These are phyloP conservation scores for Rhamnusium bicolor DNA, from an alignment of 2,888 invertebrate genomes.

Conservation along the genomic window DNA sequence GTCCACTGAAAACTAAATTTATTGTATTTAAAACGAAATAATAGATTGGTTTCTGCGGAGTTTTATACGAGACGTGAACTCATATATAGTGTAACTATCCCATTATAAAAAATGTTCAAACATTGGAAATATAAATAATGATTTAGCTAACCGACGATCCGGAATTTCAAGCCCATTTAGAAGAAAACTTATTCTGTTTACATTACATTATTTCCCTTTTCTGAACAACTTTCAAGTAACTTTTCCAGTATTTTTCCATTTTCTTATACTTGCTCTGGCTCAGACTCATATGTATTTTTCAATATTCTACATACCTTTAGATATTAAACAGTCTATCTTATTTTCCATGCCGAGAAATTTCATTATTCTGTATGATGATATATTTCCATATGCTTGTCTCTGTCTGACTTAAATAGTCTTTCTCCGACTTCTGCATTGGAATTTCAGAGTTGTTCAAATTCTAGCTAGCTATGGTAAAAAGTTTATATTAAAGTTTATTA, in stretches of 20 bases:
- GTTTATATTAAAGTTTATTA: slow-evolving; percentile 49
- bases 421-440: slow-evolving; percentile 33
- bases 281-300: slow-evolving; percentile 66
- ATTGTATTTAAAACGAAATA: slow-evolving; percentile 13
- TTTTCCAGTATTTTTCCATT: slow-evolving; percentile 64
- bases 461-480: slow-evolving; percentile 40
- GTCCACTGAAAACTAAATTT: neutral
- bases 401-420: slow-evolving; percentile 25
- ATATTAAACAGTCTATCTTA: slow-evolving; percentile 69
- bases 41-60: slow-evolving; percentile 37
- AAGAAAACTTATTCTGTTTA: slow-evolving; percentile 64
- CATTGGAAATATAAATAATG: slow-evolving; percentile 55
- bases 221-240: slow-evolving; percentile 53
- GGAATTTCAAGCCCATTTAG: slow-evolving; percentile 59
- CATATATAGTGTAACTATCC: slow-evolving; percentile 31
- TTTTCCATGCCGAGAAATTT: slow-evolving; percentile 68
- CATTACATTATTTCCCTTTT: slow-evolving; percentile 62
- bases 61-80: neutral
- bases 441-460: slow-evolving; percentile 45
- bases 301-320: slow-evolving; percentile 68
- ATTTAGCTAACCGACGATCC: slow-evolving; percentile 58
- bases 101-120: slow-evolving; percentile 43
- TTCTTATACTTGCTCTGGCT: slow-evolving; percentile 52
- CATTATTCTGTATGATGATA: slow-evolving; percentile 70
- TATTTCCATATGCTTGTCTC: slow-evolving; percentile 62